Evolutionary conservation across 2,113 vertebrate genomes (phyloP).

Genomic region (Zosterops lateralis): DNA sequence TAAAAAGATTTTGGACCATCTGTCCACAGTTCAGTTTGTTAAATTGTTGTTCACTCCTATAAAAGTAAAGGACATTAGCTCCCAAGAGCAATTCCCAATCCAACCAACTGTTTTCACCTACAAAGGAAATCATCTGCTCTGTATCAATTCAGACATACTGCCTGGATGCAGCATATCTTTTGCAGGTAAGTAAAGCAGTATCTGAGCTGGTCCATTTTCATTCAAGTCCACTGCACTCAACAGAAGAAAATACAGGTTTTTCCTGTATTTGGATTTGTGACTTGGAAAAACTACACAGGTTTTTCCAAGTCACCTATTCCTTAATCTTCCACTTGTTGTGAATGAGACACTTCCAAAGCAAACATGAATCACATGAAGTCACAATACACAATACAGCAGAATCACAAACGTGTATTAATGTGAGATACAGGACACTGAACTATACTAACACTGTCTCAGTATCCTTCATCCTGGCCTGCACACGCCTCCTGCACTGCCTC

Average conservation of each 20-base stretch:
- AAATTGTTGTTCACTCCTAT: background rate
- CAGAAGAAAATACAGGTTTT: background rate
- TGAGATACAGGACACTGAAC: background rate
- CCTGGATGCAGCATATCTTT: background rate
- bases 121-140: background rate
- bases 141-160: background rate
- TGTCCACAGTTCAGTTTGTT: background rate
- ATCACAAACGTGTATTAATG: rapidly evolving
- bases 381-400: background rate
- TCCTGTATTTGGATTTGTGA: no score
- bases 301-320: background rate
- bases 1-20: background rate
- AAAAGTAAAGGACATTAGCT: background rate
- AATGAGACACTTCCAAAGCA: background rate
- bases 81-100: background rate
- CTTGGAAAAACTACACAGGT: background rate
- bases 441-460: background rate
- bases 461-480: background rate
- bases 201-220: background rate
- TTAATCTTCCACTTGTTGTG: background rate
- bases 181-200: background rate
- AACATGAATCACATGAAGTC: rapidly evolving
- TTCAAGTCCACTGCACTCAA: background rate
- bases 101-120: background rate
- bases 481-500: background rate